Percentiles rank a stretch among this genome's conserved stretches.
phyloP scores from a whole-genome alignment of 2,888 invertebrate genomes.

The Mythimna pallens region DNA sequence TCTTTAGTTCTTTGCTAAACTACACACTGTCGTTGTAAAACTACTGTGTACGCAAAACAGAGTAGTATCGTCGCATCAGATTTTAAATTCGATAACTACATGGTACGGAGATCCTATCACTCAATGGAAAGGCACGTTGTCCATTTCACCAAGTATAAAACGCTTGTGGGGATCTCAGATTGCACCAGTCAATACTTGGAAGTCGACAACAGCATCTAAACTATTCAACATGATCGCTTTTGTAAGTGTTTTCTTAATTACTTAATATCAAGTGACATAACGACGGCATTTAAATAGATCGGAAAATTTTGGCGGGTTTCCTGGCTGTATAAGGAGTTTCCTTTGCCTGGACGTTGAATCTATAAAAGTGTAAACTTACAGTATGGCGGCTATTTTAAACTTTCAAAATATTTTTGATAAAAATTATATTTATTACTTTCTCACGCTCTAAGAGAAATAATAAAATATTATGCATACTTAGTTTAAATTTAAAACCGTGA shows the following conservation, averaged over 20 bases:
- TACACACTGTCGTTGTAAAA: rapidly evolving
- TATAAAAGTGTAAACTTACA: slow-evolving; percentile 30
- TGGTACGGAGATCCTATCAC: slow-evolving; percentile 81
- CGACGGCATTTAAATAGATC: slow-evolving; percentile 5
- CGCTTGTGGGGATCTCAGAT: slow-evolving; percentile 76
- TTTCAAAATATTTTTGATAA: slow-evolving; percentile 16
- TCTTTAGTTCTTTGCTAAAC: background rate
- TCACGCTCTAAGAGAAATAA: slow-evolving; percentile 55
- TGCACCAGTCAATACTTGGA: slow-evolving; percentile 85
- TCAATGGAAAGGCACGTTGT: slow-evolving; percentile 86
- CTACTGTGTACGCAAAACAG: slow-evolving; percentile 62
- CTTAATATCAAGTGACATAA: slow-evolving; percentile 47
- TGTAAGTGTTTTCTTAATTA: slow-evolving; percentile 79
- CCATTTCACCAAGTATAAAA: slow-evolving; percentile 90
- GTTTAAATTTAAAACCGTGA: slow-evolving; percentile 40
- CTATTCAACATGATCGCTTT: slow-evolving; percentile 88
- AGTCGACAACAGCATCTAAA: slow-evolving; percentile 81
- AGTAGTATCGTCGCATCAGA: slow-evolving; percentile 5
- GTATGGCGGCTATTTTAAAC: slow-evolving; percentile 12
- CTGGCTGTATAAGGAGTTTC: slow-evolving; percentile 45
- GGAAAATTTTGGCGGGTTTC: slow-evolving; percentile 28
- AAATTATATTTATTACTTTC: slow-evolving; percentile 43
- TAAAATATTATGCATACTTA: slow-evolving; percentile 44
- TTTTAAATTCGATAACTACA: slow-evolving; percentile 44
- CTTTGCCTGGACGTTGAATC: slow-evolving; percentile 33